A percentile compares a stretch with the other conserved stretches of the same genome.
These are phyloP conservation scores for Pseudomyrmex flavicornis DNA, from an alignment of 1,140 invertebrate genomes.

Conservation along the genomic window DNA sequence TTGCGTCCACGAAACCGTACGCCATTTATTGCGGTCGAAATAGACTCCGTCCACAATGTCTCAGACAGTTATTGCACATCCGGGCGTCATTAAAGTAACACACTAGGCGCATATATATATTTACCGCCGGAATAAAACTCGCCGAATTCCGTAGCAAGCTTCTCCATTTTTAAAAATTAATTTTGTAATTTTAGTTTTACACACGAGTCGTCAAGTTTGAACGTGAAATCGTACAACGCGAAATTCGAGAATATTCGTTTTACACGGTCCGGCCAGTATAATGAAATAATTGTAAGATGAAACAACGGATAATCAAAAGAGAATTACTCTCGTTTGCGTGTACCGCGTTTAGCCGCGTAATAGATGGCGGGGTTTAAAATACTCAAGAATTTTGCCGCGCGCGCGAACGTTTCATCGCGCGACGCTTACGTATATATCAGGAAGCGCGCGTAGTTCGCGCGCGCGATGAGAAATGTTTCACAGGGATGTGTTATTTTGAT, in stretches of 20 bases:
- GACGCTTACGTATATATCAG: conserved; percentile 26
- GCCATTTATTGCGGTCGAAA: conserved; percentile 41
- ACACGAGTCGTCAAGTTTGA: conserved; percentile 14
- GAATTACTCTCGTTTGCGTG: conserved; percentile 36
- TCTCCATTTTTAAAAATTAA: neutral
- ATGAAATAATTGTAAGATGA: neutral
- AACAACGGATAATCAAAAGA: conserved; percentile 38
- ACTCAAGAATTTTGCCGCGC: conserved; percentile 34
- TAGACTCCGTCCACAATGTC: conserved; percentile 6
- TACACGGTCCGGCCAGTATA: neutral
- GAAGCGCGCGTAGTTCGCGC: neutral
- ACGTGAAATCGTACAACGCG: neutral
- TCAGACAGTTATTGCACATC: conserved; percentile 44
- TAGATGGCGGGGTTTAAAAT: conserved; percentile 31
- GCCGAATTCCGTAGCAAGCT: neutral
- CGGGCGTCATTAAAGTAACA: conserved; percentile 46
- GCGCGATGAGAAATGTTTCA: conserved; percentile 36
- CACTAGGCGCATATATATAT: neutral
- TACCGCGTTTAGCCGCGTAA: conserved; percentile 47
- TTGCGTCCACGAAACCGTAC: conserved; percentile 15
- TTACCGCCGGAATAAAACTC: conserved; percentile 7
- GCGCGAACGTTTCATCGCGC: conserved; percentile 13
- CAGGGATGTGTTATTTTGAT: conserved; percentile 54
- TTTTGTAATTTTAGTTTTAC: conserved; percentile 16
- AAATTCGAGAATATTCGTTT: conserved; percentile 13